Conservation (phyloP, 2,113 vertebrate genomes). For the Neodontobutis hainanensis region DNA sequence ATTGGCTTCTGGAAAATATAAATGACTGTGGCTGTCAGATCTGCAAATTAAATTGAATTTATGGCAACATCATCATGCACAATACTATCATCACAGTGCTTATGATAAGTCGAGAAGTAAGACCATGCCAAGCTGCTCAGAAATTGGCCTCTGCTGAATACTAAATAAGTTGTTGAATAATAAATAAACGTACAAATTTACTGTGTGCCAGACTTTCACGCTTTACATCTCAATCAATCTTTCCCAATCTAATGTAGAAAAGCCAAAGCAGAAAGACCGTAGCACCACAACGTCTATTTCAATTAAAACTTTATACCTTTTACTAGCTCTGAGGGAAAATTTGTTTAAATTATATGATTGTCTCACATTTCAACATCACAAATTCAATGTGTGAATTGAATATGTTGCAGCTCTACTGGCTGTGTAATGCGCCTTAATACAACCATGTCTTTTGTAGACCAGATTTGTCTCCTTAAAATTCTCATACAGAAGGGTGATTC, state of each 20-base stretch:
- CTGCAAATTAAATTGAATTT: no score
- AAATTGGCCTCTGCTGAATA: not conserved
- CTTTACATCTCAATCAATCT: not conserved
- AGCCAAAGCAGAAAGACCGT: not conserved
- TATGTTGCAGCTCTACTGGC: not conserved
- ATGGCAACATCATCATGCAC: not conserved
- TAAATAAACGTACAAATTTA: not conserved
- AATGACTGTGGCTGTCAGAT: not conserved
- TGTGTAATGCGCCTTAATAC: not conserved
- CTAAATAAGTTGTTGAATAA: not conserved
- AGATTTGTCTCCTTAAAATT: constrained; percentile 24
- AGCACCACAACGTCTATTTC: not conserved
- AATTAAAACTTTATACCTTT: not conserved
- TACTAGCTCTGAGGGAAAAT: no score
- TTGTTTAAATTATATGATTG: no score
- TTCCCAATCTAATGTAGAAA: not conserved
- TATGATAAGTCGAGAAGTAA: not conserved
- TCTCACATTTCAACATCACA: not conserved
- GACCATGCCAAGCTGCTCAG: not conserved
- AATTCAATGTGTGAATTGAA: not conserved
- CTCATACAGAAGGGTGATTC: constrained; percentile 44
- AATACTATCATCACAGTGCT: not conserved
- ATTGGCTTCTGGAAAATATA: not conserved
- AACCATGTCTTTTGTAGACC: not conserved
- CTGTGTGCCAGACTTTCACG: not conserved